Conservation (phyloP, 2,113 vertebrate genomes). For the Zosterops hypoxanthus region DNA sequence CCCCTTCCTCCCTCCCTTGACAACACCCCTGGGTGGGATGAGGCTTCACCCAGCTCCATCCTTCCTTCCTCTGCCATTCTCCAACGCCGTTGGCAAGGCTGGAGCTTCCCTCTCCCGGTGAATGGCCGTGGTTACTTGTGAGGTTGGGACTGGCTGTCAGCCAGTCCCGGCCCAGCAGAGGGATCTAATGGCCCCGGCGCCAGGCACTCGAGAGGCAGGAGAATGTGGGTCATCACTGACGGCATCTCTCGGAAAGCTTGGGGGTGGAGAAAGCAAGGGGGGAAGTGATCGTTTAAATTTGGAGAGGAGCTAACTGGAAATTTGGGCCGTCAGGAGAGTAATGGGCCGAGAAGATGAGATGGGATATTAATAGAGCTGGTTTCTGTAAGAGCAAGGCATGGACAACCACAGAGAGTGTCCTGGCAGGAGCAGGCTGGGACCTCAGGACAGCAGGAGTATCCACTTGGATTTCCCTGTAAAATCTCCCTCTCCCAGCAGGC, state of each 20-base stretch:
- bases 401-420: background rate
- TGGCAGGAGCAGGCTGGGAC: background rate
- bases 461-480: background rate
- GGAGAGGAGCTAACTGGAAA: constrained; percentile 69
- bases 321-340: constrained; percentile 52
- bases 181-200: constrained; percentile 69
- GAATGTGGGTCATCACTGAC: constrained; percentile 55
- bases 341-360: constrained; percentile 37
- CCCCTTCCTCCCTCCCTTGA: background rate
- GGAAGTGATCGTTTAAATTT: constrained; percentile 45
- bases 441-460: background rate
- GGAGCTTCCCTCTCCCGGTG: constrained; percentile 30
- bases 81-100: background rate
- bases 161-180: constrained; percentile 64
- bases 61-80: background rate
- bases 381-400: constrained; percentile 45
- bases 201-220: constrained; percentile 47
- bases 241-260: constrained; percentile 57
- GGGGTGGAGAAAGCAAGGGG: background rate
- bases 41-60: background rate
- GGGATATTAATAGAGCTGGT: constrained; percentile 57
- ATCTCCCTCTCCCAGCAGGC: background rate
- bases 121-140: constrained; percentile 41
- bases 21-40: background rate
- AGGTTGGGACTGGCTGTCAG: constrained; percentile 73